Evolutionary conservation across 2,113 vertebrate genomes (phyloP).

Genomic region (Tachycineta bicolor): DNA sequence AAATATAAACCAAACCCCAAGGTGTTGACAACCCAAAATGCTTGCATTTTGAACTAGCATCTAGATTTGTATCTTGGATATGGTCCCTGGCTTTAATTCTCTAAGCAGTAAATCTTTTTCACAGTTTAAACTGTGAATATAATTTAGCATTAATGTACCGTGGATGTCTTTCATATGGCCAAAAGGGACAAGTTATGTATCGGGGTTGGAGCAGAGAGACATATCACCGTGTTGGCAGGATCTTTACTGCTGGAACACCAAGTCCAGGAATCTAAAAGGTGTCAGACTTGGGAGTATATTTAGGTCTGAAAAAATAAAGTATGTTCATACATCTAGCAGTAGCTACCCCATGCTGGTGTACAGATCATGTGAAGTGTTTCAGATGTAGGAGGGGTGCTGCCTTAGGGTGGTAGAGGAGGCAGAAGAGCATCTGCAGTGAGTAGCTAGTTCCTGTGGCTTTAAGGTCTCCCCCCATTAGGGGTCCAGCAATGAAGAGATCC

Average conservation of each 20-base stretch:
- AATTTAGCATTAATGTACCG: conserved; percentile 51
- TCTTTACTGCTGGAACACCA: neutral
- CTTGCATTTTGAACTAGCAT: conserved; percentile 23
- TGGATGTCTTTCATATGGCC: conserved; percentile 35
- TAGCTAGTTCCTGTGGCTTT: neutral
- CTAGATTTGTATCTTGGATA: conserved; percentile 48
- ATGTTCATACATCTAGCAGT: neutral
- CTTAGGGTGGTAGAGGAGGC: neutral
- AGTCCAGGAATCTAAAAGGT: neutral
- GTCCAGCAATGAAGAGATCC: neutral
- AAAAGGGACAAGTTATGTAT: conserved; percentile 43
- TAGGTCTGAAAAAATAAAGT: conserved; percentile 2
- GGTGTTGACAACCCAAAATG: conserved; percentile 34
- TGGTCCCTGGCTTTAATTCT: conserved; percentile 33
- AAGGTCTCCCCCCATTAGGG: neutral
- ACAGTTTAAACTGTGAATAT: conserved; percentile 55
- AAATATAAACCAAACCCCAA: conserved; percentile 40
- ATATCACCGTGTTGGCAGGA: neutral
- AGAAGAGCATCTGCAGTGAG: neutral
- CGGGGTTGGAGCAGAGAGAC: conserved; percentile 1
- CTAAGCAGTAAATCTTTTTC: conserved; percentile 48
- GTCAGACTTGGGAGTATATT: neutral
- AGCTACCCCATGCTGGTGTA: neutral
- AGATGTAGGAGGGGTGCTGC: neutral
- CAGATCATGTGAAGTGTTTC: neutral